phyloP scores from a whole-genome alignment of 2,113 vertebrate genomes.

The Murina feae region DNA sequence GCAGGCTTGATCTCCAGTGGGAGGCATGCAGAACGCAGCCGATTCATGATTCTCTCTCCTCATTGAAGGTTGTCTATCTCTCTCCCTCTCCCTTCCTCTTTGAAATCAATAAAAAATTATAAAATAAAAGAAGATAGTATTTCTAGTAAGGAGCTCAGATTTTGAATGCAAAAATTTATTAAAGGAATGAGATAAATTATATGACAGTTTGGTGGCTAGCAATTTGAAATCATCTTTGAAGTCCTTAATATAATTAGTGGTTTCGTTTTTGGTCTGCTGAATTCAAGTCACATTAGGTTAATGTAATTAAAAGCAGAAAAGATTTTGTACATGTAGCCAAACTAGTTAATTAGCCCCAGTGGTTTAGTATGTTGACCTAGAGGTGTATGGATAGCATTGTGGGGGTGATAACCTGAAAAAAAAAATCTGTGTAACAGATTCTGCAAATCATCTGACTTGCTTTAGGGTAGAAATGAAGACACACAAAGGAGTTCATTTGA shows the following conservation, averaged over 20 bases:
- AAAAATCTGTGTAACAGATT: constrained; percentile 76
- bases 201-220: constrained; percentile 63
- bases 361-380: constrained; percentile 67
- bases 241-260: constrained; percentile 69
- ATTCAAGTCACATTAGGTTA: constrained; percentile 73
- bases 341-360: constrained; percentile 68
- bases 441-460: constrained; percentile 77
- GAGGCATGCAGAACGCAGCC: no score
- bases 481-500: constrained; percentile 76
- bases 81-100: no score
- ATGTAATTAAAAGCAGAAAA: constrained; percentile 70
- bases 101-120: no score
- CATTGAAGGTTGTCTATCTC: no score
- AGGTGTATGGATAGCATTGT: constrained; percentile 65
- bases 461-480: constrained; percentile 79
- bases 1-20: no score
- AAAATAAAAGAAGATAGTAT: background rate
- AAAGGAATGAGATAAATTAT: constrained; percentile 65
- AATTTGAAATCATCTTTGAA: constrained; percentile 65
- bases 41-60: no score
- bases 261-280: constrained; percentile 70
- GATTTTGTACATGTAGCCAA: constrained; percentile 63
- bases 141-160: background rate
- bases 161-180: background rate
- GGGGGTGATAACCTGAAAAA: constrained; percentile 53